Evolutionary conservation across 2,888 invertebrate genomes (phyloP), one percentile per base, ranked within the genome.

Genomic region (Amphipoea lucens): DNA sequence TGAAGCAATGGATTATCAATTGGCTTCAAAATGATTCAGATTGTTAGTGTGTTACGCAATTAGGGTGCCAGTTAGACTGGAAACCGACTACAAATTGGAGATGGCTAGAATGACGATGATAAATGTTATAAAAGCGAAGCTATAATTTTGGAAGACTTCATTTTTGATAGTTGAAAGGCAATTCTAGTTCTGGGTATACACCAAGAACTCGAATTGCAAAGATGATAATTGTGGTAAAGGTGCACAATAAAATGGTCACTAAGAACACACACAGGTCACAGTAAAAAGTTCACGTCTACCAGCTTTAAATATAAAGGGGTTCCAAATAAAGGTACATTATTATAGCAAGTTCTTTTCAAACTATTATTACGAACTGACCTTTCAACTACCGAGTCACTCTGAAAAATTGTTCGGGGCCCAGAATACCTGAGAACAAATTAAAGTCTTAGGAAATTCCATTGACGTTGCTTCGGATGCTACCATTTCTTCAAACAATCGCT

Each of bases 401-500:
- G 12, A 72, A 67, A 65, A 40, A 76, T 70, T 65, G 51, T 68
- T 68, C 29, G 2, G 12, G n/a, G 1, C 40, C 40, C 60, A 60
- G 51, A 68, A 76, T 71, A 71, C 51, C 74, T 68, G 17, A 60
- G 45, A 82, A 74, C 67, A 85, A 63, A 71, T 83, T 60, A 65
- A 51, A 45, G 42, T 73, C 54, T 29, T 51, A 36, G 12, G 74
- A 62, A 79, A 86, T 76, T 79, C 57, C 48, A 76, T 76, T 76
- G 78, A 65, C 40, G 29, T n/a, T 29, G 23, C 54, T 85, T 75
- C 23, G 17, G 40, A 73, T 29, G 23, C 29, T 78, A 66, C 51
- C 54, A 45, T 74, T 74, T 57, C 48, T 54, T 65, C 65, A 74
- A 76, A 79, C 76, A 79, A 87, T 72, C 6, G 60, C 74, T 74